These are phyloP conservation scores for Cygnus buccinator DNA, from an alignment of 2,113 vertebrate genomes.

Conservation along the genomic window DNA sequence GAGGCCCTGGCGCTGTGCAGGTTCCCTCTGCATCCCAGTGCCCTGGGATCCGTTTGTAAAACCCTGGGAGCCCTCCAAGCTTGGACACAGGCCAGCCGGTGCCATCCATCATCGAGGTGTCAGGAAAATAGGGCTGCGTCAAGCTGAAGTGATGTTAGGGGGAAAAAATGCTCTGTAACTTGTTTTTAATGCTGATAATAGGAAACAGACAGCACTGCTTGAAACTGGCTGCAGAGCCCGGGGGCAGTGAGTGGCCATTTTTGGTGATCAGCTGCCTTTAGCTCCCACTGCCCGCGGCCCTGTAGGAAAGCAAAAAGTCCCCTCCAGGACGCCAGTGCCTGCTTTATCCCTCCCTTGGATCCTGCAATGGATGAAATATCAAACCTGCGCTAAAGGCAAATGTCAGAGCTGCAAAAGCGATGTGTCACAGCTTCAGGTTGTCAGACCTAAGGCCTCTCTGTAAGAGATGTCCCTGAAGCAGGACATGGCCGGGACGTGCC, in stretches of 20 bases:
- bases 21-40: not conserved
- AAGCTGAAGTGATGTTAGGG: not conserved
- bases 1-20: not conserved
- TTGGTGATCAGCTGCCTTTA: not conserved
- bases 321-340: not conserved
- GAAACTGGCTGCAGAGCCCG: not conserved
- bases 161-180: not conserved
- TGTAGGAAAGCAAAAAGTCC: not conserved
- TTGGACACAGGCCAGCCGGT: not conserved
- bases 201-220: not conserved
- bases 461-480: not conserved
- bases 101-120: not conserved
- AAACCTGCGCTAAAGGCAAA: not conserved
- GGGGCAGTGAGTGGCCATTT: not conserved
- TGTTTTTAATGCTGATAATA: not conserved
- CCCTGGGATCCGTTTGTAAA: not conserved
- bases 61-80: not conserved
- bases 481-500: not conserved
- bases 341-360: not conserved
- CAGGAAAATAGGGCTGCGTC: not conserved
- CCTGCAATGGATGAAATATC: not conserved
- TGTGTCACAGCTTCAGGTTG: fast-evolving
- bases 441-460: fast-evolving
- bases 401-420: fast-evolving
- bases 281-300: not conserved